A percentile compares a stretch with the other conserved stretches of the same genome.
Evolutionary conservation across 2,888 invertebrate species (phyloP).

Genomic region (Aphidius colemani): DNA sequence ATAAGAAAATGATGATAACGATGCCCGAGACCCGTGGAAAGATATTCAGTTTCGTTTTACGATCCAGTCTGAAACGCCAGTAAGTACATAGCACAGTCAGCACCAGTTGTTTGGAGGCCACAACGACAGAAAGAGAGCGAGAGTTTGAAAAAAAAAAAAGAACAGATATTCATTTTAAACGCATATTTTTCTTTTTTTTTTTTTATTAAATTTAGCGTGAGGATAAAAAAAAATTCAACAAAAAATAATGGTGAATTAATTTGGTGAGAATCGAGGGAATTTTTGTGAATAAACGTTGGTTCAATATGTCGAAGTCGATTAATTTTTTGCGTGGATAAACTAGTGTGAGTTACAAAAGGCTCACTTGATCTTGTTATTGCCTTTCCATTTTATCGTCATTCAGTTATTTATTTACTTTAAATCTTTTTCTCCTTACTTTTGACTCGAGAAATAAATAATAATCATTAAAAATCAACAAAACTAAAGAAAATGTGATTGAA

Average conservation of each 20-base stretch:
- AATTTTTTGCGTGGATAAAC: constrained; percentile 16
- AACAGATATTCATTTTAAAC: neutral
- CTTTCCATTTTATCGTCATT: constrained; percentile 59
- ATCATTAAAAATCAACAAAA: no score
- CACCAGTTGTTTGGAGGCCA: constrained; percentile 11
- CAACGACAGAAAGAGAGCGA: constrained; percentile 17
- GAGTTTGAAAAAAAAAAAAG: constrained; percentile 1
- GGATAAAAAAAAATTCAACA: constrained; percentile 3
- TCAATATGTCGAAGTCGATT: neutral
- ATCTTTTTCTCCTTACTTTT: constrained; percentile 22
- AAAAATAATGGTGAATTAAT: constrained; percentile 6
- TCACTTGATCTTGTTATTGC: constrained; percentile 56
- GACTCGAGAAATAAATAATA: neutral
- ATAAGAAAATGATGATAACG: constrained; percentile 10
- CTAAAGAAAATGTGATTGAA: neutral
- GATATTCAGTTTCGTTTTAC: constrained; percentile 53
- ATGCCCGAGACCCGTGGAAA: constrained; percentile 27
- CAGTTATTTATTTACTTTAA: constrained; percentile 44
- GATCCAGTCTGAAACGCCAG: constrained; percentile 46
- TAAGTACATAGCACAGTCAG: constrained; percentile 38
- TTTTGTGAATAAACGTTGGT: constrained; percentile 11
- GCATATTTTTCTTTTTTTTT: no score
- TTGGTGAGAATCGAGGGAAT: constrained; percentile 6
- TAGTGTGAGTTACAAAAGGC: constrained; percentile 9
- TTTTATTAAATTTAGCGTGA: neutral